phyloP scores from a whole-genome alignment of 2,888 invertebrate species.

The Drosophila putrida region DNA sequence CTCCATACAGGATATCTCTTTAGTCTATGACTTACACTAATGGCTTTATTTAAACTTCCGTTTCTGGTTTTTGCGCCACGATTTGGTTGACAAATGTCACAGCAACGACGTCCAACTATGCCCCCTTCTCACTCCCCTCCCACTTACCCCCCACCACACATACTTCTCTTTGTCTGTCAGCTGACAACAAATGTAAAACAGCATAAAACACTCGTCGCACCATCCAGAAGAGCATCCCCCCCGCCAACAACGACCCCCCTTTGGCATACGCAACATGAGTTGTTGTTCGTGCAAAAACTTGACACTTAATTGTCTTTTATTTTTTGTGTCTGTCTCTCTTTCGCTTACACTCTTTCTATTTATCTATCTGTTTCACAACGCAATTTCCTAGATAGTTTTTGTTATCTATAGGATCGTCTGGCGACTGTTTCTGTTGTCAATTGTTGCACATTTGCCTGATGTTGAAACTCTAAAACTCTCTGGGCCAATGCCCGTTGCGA shows the following conservation, averaged over 20 bases:
- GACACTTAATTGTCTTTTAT: conserved; percentile 73
- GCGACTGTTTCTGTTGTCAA: conserved; percentile 73
- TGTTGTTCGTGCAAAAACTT: conserved; percentile 75
- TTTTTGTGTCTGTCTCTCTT: conserved; percentile 25
- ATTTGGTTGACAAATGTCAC: conserved; percentile 70
- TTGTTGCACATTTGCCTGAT: conserved; percentile 72
- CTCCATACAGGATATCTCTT: conserved; percentile 5
- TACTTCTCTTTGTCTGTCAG: conserved; percentile 16
- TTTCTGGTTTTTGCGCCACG: conserved; percentile 37
- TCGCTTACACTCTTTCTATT: conserved; percentile 19
- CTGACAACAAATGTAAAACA: conserved; percentile 64
- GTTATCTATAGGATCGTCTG: conserved; percentile 51
- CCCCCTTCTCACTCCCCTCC: conserved; percentile 14
- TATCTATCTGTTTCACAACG: neutral
- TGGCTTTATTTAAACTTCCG: conserved; percentile 31
- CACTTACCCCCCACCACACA: neutral
- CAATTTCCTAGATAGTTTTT: conserved; percentile 8
- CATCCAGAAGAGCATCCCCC: conserved; percentile 20
- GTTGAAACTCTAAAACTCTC: conserved; percentile 32
- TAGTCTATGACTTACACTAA: neutral
- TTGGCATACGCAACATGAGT: conserved; percentile 31
- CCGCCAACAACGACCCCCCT: neutral
- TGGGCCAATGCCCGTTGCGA: conserved; percentile 67
- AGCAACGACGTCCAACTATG: conserved; percentile 49
- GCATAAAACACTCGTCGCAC: conserved; percentile 66